phyloP scores from a whole-genome alignment of 2,797 vertebrate species.

The Podarcis siculus region DNA sequence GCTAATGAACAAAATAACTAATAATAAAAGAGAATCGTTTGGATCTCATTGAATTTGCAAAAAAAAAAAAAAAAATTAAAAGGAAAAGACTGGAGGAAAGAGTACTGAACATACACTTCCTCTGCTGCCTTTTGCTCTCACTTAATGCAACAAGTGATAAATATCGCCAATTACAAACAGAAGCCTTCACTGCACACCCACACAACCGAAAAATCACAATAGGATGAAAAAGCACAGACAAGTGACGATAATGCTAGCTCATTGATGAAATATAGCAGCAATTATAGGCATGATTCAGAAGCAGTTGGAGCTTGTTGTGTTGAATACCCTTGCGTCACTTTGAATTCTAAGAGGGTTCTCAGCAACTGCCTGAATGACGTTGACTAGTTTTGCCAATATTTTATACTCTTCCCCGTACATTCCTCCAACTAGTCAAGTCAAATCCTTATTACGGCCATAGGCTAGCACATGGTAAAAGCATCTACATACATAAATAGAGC shows the following conservation, averaged over 20 bases:
- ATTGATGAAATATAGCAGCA: slow-evolving; percentile 16
- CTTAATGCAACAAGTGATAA: neutral
- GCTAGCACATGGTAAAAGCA: too few species aligned
- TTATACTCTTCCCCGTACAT: neutral
- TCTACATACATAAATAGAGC: too few species aligned
- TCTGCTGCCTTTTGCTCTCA: neutral
- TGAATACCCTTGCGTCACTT: neutral
- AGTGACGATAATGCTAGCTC: neutral
- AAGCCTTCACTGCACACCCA: neutral
- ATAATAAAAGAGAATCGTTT: neutral
- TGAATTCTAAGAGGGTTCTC: neutral
- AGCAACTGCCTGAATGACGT: neutral
- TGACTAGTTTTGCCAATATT: neutral
- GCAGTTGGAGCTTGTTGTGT: neutral
- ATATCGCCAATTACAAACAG: neutral
- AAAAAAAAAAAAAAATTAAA: too few species aligned
- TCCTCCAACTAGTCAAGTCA: neutral
- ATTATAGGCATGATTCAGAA: slow-evolving; percentile 13
- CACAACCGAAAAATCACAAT: neutral
- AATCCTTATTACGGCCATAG: too few species aligned
- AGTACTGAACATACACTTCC: neutral
- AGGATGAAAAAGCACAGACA: neutral
- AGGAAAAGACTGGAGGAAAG: neutral
- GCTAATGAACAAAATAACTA: neutral
- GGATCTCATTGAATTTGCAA: neutral